Base-by-base conservation (phyloP, 2,888 invertebrate genomes). In the Camptogramma bilineatum region DNA sequence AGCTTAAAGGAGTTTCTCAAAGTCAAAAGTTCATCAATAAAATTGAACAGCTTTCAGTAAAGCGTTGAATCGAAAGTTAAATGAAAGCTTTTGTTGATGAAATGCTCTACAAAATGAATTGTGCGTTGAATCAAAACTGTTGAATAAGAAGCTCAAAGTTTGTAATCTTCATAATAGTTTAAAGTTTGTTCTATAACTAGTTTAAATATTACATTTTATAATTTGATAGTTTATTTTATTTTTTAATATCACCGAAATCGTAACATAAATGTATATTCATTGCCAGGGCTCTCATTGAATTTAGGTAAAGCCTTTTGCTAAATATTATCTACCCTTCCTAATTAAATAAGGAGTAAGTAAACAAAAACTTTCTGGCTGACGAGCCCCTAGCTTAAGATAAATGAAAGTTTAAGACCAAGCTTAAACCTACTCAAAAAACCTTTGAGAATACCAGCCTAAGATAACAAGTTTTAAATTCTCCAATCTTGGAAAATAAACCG, bases 11-110 rank as follows among this genome's bases (percentile, higher is more conserved):
- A 44, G 44, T 44, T 44, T 39, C 34, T 39, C 4, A 44, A 44
- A 44, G 44, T 44, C 16, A 5, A 44, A 44, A 44, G 44, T 44
- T 44, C 44, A 44, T 44, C 44, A 16, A 44, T 17, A 44, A 44
- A 44, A 44, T 17, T 16, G 44, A 44, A 17, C 21, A 48, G 21
- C 10, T 48, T 48, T 19, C 10, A 21, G 4, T 18, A 48, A 48
- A 18, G 47, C 9, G 9, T 48, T 48, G 47, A 21, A 21, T 48
- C 19, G 47, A 48, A 48, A 48, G 47, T 48, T 21, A 13, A 21
- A 21, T 19, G 13, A 48, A 48, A 9, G 47, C 47, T 48, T 47
- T 21, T 44, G 44, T 44, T 44, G 16, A 16, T 16, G 17, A 44
- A 44, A 17, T 44, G 16, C 16, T 17, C 3, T 39, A 39, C 34